Percentiles rank a stretch among this genome's conserved stretches.
Evolutionary conservation across 1,140 invertebrate species (phyloP).

Genomic region (Brachionus rubens): DNA sequence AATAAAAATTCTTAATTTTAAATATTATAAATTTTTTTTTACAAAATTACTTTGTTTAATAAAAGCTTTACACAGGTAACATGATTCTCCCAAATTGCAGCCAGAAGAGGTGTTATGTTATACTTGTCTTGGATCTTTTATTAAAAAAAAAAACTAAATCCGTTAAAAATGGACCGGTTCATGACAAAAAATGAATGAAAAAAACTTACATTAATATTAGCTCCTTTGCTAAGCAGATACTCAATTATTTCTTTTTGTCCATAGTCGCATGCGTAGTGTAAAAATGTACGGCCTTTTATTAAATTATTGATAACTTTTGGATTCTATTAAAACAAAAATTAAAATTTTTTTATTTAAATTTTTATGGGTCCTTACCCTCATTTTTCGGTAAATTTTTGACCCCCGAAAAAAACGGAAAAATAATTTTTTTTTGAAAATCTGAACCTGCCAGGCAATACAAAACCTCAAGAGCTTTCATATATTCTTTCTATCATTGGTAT

Average conservation of each 20-base stretch:
- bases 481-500: no score
- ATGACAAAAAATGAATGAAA: neutral
- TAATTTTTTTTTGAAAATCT: no score
- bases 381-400: no score
- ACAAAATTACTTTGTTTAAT: constrained; percentile 71
- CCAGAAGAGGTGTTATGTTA: constrained; percentile 24
- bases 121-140: constrained; percentile 66
- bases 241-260: constrained; percentile 84
- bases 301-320: constrained; percentile 45
- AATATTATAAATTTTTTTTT: constrained; percentile 41
- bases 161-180: neutral
- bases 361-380: neutral
- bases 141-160: constrained; percentile 52
- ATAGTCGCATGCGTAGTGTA: constrained; percentile 77
- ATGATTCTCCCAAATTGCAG: constrained; percentile 45
- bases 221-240: constrained; percentile 80
- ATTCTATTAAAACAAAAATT: constrained; percentile 45
- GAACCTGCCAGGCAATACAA: no score
- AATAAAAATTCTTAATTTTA: constrained; percentile 33
- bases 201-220: constrained; percentile 81
- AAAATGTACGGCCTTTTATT: constrained; percentile 50
- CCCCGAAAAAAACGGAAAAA: no score
- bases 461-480: no score
- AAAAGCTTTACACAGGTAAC: constrained; percentile 65
- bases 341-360: neutral